These are phyloP conservation scores for Porites evermanni DNA, from an alignment of 92 coral and sea anemone species.

Conservation along the genomic window DNA sequence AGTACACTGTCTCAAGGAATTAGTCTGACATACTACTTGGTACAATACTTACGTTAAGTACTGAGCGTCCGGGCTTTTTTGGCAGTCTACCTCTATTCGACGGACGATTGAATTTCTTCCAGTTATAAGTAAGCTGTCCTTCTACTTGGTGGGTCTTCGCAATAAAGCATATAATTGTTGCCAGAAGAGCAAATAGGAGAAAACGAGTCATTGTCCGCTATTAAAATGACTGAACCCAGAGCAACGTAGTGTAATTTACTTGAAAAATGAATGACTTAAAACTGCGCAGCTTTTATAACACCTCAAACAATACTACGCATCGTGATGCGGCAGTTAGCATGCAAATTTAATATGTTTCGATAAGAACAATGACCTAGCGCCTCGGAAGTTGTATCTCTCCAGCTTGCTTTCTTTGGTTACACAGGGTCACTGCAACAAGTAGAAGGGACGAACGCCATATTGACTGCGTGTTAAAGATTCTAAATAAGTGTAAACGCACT, in stretches of 20 bases:
- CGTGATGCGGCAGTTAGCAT: neutral
- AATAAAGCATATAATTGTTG: neutral
- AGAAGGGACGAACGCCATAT: no score
- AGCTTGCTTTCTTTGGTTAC: neutral
- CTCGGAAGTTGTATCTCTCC: neutral
- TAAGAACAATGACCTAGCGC: neutral
- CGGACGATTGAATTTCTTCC: neutral
- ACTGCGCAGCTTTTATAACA: neutral
- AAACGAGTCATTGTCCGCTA: neutral
- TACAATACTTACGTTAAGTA: no score
- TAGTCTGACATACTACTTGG: no score
- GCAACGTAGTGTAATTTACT: neutral
- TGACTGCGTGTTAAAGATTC: neutral
- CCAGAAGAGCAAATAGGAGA: neutral
- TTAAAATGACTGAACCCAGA: neutral
- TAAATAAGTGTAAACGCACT: neutral
- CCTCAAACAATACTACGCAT: neutral
- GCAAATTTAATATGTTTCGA: neutral
- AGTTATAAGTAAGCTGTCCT: conserved; percentile 14
- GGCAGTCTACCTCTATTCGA: neutral
- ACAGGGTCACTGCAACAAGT: no score
- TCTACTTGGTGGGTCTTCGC: neutral
- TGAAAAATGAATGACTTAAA: neutral
- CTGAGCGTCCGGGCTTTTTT: neutral
- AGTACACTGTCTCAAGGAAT: no score